phyloP scores from a whole-genome alignment of 2,113 vertebrate species.

The Brachyhypopomus occidentalis region DNA sequence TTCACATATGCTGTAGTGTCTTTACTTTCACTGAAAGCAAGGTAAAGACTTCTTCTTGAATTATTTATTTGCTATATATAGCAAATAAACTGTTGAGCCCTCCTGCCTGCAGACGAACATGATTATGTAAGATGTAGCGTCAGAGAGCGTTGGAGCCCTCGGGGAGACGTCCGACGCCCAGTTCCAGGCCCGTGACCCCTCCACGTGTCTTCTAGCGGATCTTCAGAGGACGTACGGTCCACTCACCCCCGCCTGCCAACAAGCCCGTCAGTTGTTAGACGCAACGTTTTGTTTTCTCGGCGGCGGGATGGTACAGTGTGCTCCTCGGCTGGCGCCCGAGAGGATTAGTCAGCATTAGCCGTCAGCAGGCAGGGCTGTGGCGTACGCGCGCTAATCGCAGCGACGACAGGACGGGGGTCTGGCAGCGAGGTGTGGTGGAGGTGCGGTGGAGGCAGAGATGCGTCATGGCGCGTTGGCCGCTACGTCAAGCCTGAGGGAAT shows the following conservation, averaged over 20 bases:
- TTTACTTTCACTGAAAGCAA: too few species aligned
- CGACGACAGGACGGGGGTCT: conserved; percentile 12
- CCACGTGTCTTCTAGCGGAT: neutral
- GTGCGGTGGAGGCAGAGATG: neutral
- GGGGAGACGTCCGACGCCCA: conserved; percentile 23
- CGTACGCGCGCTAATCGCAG: neutral
- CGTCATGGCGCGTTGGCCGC: conserved; percentile 26
- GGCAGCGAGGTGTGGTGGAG: conserved; percentile 32
- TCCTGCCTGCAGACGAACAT: conserved; percentile 42
- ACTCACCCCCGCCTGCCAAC: conserved; percentile 11
- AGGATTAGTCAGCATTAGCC: conserved; percentile 43
- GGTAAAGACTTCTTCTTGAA: too few species aligned
- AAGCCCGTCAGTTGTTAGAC: conserved; percentile 26
- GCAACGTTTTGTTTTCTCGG: conserved; percentile 27
- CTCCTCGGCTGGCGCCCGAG: conserved; percentile 3
- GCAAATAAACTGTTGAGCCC: conserved; percentile 26
- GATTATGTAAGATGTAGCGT: conserved; percentile 36
- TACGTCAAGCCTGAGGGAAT: conserved; percentile 53
- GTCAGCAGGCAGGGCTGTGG: neutral
- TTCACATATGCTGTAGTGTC: too few species aligned
- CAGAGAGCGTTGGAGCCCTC: conserved; percentile 36
- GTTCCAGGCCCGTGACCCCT: neutral
- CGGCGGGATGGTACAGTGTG: neutral
- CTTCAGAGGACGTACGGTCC: neutral
- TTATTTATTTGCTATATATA: too few species aligned